A percentile compares a stretch with the other conserved stretches of the same genome.
Conservation (phyloP, 2,113 vertebrate species). For the Carassius auratus region DNA sequence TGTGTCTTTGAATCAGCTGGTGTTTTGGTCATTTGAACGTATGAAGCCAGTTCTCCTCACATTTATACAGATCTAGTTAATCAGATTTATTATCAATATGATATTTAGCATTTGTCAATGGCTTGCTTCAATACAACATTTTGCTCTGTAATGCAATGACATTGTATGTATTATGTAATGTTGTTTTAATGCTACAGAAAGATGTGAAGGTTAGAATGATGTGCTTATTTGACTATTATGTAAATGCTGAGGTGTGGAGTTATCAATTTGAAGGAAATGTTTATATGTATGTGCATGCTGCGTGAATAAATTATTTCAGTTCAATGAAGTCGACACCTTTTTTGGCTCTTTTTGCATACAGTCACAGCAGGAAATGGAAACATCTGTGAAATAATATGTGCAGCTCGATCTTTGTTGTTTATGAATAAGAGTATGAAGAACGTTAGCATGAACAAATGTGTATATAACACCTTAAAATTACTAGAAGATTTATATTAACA, state of each 20-base stretch:
- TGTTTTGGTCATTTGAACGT: no score
- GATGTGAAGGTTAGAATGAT: not conserved
- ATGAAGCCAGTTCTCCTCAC: no score
- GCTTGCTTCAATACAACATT: not conserved
- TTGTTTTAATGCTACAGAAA: not conserved
- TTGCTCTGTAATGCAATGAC: not conserved
- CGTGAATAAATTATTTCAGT: not conserved
- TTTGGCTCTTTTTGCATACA: constrained; percentile 7
- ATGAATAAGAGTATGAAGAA: not conserved
- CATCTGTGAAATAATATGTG: not conserved
- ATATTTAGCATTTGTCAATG: not conserved
- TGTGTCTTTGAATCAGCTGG: no score
- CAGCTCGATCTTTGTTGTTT: not conserved
- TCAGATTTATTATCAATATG: no score
- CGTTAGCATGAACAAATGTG: not conserved
- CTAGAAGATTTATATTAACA: not conserved
- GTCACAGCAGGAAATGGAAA: constrained; percentile 21
- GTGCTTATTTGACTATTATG: not conserved
- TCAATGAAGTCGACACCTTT: not conserved
- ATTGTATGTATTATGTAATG: not conserved
- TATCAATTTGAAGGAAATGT: constrained; percentile 27
- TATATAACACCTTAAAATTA: no score
- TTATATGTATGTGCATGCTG: not conserved
- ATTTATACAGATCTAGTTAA: no score
- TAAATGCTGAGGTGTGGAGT: not conserved